A percentile compares a stretch with the other conserved stretches of the same genome.
Conservation (phyloP, 2,888 invertebrate species). For the Melinaea menophilus region DNA sequence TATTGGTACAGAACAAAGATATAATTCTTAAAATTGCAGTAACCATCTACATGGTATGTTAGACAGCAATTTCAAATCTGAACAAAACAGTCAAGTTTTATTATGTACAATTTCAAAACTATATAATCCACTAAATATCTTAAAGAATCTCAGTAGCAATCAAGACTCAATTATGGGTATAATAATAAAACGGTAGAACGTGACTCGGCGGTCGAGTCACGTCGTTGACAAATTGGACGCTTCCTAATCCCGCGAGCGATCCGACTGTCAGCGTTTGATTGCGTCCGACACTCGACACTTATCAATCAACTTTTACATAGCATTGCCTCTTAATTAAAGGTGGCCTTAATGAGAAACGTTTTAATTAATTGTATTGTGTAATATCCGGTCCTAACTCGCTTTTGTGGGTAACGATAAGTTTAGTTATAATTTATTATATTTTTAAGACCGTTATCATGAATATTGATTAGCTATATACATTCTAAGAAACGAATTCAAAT, state of each 20-base stretch:
- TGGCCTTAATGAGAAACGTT: not conserved
- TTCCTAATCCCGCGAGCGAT: constrained; percentile 16
- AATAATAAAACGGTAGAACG: constrained; percentile 3
- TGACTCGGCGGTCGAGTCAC: constrained; percentile 3
- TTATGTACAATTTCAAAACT: too few species aligned
- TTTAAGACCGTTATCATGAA: not conserved
- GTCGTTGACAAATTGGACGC: constrained; percentile 24
- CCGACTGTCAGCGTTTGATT: not conserved
- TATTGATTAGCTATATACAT: not conserved
- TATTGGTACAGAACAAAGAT: too few species aligned
- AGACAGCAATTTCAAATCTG: too few species aligned
- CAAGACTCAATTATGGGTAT: not conserved
- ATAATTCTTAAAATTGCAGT: too few species aligned
- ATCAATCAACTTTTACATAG: constrained; percentile 5
- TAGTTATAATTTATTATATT: not conserved
- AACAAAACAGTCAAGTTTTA: too few species aligned
- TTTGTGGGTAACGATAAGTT: not conserved
- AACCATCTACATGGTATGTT: too few species aligned
- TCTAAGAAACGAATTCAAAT: too few species aligned
- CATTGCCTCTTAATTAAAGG: constrained; percentile 4
- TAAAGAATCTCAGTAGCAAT: not conserved
- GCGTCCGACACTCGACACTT: not conserved
- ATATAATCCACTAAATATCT: not conserved
- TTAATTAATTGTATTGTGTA: constrained; percentile 1
- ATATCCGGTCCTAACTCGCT: not conserved